Percentiles rank a stretch among this genome's conserved stretches.
Evolutionary conservation across 1,140 invertebrate genomes (phyloP).

Genomic region (Venturia canescens): DNA sequence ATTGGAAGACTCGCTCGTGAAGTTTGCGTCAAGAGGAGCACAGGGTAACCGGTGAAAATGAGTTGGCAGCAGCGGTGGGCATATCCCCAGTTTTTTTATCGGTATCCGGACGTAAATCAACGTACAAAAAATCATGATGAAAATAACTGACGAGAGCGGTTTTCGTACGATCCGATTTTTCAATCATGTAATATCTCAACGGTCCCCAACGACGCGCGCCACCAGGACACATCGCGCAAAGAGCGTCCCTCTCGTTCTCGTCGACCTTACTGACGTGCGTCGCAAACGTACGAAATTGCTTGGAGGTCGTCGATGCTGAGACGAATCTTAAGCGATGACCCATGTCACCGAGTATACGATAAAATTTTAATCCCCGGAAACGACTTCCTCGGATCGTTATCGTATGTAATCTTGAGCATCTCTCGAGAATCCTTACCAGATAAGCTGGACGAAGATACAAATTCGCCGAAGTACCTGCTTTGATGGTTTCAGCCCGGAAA

Average conservation of each 20-base stretch:
- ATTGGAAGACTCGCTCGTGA: no score
- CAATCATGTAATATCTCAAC: constrained; percentile 56
- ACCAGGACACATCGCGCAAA: constrained; percentile 45
- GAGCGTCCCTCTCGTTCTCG: constrained; percentile 54
- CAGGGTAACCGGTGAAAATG: neutral
- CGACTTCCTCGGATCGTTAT: constrained; percentile 55
- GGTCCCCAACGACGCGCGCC: constrained; percentile 48
- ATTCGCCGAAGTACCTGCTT: constrained; percentile 56
- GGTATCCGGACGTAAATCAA: constrained; percentile 30
- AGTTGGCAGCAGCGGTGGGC: no score
- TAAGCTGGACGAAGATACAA: constrained; percentile 58
- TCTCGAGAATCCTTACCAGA: constrained; percentile 61
- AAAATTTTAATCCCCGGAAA: constrained; percentile 64
- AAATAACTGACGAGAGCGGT: constrained; percentile 59
- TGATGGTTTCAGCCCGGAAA: constrained; percentile 8
- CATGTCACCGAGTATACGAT: constrained; percentile 58
- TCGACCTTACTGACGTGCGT: constrained; percentile 54
- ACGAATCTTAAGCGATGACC: constrained; percentile 50
- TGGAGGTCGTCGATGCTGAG: constrained; percentile 43
- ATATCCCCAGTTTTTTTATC: constrained; percentile 27
- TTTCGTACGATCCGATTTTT: constrained; percentile 43
- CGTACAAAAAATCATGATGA: constrained; percentile 50
- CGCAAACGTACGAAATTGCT: constrained; percentile 61
- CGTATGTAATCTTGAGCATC: constrained; percentile 62
- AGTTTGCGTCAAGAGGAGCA: neutral